Evolutionary conservation across 2,797 vertebrate genomes (phyloP).

Genomic region (Peromyscus melanophrys): DNA sequence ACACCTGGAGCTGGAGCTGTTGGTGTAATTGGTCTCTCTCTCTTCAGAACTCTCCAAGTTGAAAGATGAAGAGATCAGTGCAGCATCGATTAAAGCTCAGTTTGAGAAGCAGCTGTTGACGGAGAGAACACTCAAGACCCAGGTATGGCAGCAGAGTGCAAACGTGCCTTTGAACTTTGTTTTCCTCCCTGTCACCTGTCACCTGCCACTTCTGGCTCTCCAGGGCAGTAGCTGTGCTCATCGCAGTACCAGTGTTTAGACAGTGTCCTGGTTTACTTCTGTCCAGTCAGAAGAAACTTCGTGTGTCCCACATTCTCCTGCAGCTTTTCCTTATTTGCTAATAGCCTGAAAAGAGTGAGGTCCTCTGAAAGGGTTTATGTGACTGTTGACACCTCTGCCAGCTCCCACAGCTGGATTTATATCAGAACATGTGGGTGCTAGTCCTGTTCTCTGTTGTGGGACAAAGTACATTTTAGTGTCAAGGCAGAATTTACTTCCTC

Average conservation of each 20-base stretch:
- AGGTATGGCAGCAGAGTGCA: constrained; percentile 88
- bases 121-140: constrained; percentile 98
- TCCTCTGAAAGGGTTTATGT: background rate
- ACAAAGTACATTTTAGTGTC: background rate
- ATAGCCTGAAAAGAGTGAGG: background rate
- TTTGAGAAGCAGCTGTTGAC: constrained; percentile 97
- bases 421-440: background rate
- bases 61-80: constrained; percentile 94
- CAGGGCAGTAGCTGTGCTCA: background rate
- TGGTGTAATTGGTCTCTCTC: background rate
- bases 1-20: background rate
- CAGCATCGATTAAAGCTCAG: constrained; percentile 92
- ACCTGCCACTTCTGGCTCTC: background rate
- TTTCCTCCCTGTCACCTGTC: background rate
- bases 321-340: constrained; percentile 13
- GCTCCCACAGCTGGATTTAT: background rate
- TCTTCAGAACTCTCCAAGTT: constrained; percentile 92
- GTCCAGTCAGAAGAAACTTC: background rate
- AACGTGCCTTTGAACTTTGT: background rate
- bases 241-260: background rate
- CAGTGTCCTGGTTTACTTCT: background rate
- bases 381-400: background rate
- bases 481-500: background rate
- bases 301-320: background rate
- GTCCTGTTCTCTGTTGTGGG: background rate